These are phyloP conservation scores for Xanthorhoe spadicearia DNA, from an alignment of 2,888 invertebrate genomes.

Conservation along the genomic window DNA sequence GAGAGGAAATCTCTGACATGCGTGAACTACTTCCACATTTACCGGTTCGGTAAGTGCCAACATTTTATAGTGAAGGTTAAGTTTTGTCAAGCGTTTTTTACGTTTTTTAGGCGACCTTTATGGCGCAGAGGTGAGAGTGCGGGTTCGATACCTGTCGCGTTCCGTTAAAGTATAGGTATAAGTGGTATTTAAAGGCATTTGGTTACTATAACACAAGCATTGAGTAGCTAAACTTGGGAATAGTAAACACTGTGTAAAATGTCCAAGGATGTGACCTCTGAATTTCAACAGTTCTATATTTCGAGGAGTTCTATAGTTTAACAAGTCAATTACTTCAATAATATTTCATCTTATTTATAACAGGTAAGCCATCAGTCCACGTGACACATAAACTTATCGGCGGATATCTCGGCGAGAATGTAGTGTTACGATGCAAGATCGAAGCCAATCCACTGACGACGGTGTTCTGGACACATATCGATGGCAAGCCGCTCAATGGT, in stretches of 20 bases:
- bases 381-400: conserved; percentile 89
- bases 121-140: too few species aligned
- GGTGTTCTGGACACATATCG: conserved; percentile 88
- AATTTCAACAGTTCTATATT: too few species aligned
- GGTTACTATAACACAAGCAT: too few species aligned
- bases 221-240: too few species aligned
- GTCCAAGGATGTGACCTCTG: too few species aligned
- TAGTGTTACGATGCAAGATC: conserved; percentile 88
- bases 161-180: too few species aligned
- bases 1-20: conserved; percentile 25
- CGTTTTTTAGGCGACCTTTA: too few species aligned
- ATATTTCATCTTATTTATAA: not conserved
- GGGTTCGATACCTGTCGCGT: too few species aligned
- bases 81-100: not conserved
- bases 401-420: conserved; percentile 86
- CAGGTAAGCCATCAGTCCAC: conserved; percentile 89
- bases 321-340: too few species aligned
- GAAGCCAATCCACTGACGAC: conserved; percentile 89
- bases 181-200: too few species aligned
- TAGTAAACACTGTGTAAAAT: too few species aligned
- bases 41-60: not conserved
- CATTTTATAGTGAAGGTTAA: not conserved
- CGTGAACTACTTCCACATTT: conserved; percentile 16
- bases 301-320: too few species aligned
- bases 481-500: conserved; percentile 86